Conservation (phyloP, 2,888 invertebrate species). For the Parochlus steinenii region DNA sequence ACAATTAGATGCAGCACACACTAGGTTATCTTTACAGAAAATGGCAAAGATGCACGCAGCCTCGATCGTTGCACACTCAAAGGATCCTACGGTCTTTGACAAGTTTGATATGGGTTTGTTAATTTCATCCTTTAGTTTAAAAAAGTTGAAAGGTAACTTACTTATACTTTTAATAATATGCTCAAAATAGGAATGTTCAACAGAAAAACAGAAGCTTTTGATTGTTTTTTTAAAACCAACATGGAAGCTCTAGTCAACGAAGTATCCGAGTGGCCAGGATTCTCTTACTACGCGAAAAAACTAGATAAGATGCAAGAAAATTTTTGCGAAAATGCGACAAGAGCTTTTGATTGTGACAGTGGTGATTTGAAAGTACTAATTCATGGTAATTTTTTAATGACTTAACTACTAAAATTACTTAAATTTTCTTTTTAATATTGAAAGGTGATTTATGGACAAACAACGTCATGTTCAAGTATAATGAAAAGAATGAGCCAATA, state of each 20-base stretch:
- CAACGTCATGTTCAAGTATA: slow-evolving; percentile 9
- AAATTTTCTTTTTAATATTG: too few species aligned
- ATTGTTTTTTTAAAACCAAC: neutral
- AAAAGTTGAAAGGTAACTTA: too few species aligned
- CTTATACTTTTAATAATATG: too few species aligned
- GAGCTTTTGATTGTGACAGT: slow-evolving; percentile 4
- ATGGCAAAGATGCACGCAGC: slow-evolving; percentile 9
- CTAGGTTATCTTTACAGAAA: neutral
- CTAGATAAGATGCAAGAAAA: neutral
- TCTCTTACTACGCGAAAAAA: slow-evolving; percentile 3
- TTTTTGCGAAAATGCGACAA: slow-evolving; percentile 2
- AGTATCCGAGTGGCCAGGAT: neutral
- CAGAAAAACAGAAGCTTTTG: slow-evolving; percentile 2
- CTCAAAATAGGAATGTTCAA: slow-evolving; percentile 8
- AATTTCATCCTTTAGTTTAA: too few species aligned
- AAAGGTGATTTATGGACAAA: slow-evolving; percentile 10
- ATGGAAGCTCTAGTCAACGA: slow-evolving; percentile 2
- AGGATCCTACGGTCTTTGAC: neutral
- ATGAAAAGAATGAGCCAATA: neutral
- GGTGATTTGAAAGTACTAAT: slow-evolving; percentile 1
- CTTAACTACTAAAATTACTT: too few species aligned
- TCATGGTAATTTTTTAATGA: too few species aligned
- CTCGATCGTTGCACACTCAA: neutral
- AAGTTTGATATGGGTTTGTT: neutral
- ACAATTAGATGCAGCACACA: slow-evolving; percentile 6